Conservation (phyloP, 2,888 invertebrate species). For the Eupeodes luniger region DNA sequence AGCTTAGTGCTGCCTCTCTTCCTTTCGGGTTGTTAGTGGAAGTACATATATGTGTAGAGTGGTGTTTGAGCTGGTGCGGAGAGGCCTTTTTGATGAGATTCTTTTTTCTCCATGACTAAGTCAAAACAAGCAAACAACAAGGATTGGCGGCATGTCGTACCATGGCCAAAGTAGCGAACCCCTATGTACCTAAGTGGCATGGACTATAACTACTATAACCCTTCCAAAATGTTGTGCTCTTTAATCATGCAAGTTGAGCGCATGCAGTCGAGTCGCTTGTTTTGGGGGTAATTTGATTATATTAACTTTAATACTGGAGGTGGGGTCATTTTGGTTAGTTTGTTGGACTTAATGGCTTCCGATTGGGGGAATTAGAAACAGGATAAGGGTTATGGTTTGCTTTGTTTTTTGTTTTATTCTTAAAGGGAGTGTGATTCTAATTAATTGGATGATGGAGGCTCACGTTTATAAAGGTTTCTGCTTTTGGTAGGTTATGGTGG, state of each 20-base stretch:
- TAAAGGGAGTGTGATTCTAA: constrained; percentile 39
- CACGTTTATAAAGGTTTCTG: too few species aligned
- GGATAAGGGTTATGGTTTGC: constrained; percentile 21
- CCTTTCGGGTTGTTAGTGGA: background rate
- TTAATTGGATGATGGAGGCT: constrained; percentile 12
- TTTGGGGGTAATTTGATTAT: constrained; percentile 67
- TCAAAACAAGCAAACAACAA: constrained; percentile 72
- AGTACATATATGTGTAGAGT: too few species aligned
- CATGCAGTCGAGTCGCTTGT: constrained; percentile 39
- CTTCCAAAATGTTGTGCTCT: constrained; percentile 58
- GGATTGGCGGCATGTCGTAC: constrained; percentile 60
- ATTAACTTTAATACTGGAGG: constrained; percentile 58
- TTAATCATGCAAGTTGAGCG: constrained; percentile 68
- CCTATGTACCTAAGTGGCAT: constrained; percentile 18
- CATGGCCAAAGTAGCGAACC: background rate
- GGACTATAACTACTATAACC: constrained; percentile 41
- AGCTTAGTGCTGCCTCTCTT: constrained; percentile 11
- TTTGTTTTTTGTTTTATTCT: background rate
- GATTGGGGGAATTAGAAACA: constrained; percentile 49
- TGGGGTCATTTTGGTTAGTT: constrained; percentile 41
- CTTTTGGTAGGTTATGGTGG: too few species aligned
- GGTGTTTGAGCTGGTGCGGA: background rate
- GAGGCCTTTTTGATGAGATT: constrained; percentile 61
- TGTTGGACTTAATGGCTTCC: constrained; percentile 64
- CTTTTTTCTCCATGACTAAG: constrained; percentile 57